phyloP scores from a whole-genome alignment of 1,140 invertebrate species.

The Paraescarpia echinospica region DNA sequence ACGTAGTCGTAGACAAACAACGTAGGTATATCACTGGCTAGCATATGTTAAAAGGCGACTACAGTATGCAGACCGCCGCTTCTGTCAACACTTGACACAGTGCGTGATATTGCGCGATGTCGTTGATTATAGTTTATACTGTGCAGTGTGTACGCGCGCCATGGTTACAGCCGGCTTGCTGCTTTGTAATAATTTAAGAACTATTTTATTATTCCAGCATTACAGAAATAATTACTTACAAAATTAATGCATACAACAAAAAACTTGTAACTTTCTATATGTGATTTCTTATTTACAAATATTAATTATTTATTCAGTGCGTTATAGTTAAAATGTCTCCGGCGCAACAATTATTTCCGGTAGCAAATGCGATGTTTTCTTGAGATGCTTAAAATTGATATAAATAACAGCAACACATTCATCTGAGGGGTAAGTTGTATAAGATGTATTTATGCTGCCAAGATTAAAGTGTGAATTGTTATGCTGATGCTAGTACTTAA shows the following conservation, averaged over 20 bases:
- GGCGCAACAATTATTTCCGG: not conserved
- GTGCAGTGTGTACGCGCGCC: too few relatives aligned
- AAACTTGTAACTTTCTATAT: not conserved
- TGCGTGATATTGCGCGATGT: not conserved
- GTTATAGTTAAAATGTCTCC: not conserved
- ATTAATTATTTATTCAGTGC: conserved; percentile 1
- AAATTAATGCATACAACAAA: not conserved
- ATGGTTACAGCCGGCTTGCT: not conserved
- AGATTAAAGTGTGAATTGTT: not conserved
- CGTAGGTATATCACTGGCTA: not conserved
- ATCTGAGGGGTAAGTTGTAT: not conserved
- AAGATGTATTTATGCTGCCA: not conserved
- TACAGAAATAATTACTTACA: not conserved
- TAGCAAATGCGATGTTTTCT: not conserved
- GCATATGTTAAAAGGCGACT: not conserved
- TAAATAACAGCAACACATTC: not conserved
- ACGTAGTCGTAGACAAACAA: not conserved
- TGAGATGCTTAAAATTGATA: not conserved
- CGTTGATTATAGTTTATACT: too few relatives aligned
- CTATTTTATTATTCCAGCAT: not conserved
- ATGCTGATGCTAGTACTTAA: not conserved
- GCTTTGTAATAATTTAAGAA: not conserved
- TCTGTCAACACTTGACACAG: not conserved
- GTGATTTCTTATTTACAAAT: not conserved
- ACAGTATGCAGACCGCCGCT: not conserved